Base-by-base conservation (phyloP, 2,797 vertebrate species). In the Hozukius guyotensis region DNA sequence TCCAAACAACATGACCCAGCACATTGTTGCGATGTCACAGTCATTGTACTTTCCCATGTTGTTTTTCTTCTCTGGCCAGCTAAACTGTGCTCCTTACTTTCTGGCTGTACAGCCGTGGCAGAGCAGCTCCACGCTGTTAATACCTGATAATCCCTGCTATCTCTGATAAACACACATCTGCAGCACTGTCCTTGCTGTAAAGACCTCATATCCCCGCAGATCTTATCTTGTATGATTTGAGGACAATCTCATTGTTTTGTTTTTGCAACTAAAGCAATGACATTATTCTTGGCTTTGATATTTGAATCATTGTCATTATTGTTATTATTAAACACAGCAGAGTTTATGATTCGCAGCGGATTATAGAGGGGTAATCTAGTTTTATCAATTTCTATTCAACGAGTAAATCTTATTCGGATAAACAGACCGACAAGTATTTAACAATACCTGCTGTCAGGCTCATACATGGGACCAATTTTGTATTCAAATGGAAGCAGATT, bases 91-190 rank as follows among this genome's bases (percentile, higher is more conserved):
- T 76, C 57, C 14, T 69, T 61, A 36, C 66, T 76, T 78, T 22
- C 63, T 14, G 16, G 24, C 49, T 60, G 38, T 16, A 65, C 52
- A 82, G n/a, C 65, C 5, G 52, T 29, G 75, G 53, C 29, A 60
- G 11, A 57, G 42, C 38, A 61, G 76, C 73, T 46, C 38, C 10
- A 63, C 42, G 13, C 32, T 20, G 56, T 20, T 82, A 75, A 74
- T 68, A 57, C 75, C 56, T 38, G 68, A 46, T 83, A 86, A 86
- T 86, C 84, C 77, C 31, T n/a, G 16, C 56, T 77, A 80, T 82
- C 80, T 68, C 63, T 71, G 38, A 76, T 76, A 42, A 78, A 84
- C 78, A 83, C 73, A 78, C 67, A 84, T 79, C 73, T 63, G 72
- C 36, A 74, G 42, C 66, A 46, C 42, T 74, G 78, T 64, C 76